phyloP scores from a whole-genome alignment of 2,113 vertebrate species.

The Siphamia tubifer region DNA sequence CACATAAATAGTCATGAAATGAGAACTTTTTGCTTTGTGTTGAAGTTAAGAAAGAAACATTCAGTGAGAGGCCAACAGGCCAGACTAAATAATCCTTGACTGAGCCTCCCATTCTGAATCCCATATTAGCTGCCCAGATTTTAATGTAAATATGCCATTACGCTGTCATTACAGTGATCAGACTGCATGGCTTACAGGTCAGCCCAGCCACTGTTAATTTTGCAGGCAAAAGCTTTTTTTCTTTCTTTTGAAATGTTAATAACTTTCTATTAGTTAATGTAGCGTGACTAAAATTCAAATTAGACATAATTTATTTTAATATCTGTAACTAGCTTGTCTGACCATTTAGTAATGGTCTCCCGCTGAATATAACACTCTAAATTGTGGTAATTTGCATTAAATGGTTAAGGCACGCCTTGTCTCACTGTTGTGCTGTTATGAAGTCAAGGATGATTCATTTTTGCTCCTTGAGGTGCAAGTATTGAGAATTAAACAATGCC shows the following conservation, averaged over 20 bases:
- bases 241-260: slow-evolving; percentile 99
- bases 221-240: slow-evolving; percentile 99
- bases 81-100: slow-evolving; percentile 99
- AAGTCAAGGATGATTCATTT: slow-evolving; percentile 87
- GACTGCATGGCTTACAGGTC: slow-evolving; percentile 98
- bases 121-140: slow-evolving; percentile 98
- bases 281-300: slow-evolving; percentile 99
- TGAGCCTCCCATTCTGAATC: slow-evolving; percentile 98
- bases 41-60: slow-evolving; percentile 92
- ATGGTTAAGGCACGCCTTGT: slow-evolving; percentile 89
- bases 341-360: slow-evolving; percentile 99
- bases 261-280: slow-evolving; percentile 99
- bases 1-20: slow-evolving; percentile 98
- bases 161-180: slow-evolving; percentile 99
- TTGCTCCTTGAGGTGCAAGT: slow-evolving; percentile 66
- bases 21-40: slow-evolving; percentile 97
- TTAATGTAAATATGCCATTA: slow-evolving; percentile 99
- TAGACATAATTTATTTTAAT: slow-evolving; percentile 99
- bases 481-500: slow-evolving; percentile 68
- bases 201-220: slow-evolving; percentile 99
- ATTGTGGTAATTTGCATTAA: slow-evolving; percentile 97
- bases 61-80: slow-evolving; percentile 96
- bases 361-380: slow-evolving; percentile 97
- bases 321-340: slow-evolving; percentile 99
- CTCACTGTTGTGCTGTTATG: slow-evolving; percentile 88